Evolutionary conservation across 2,113 vertebrate species (phyloP).

Genomic region (Solenodon paradoxus): DNA sequence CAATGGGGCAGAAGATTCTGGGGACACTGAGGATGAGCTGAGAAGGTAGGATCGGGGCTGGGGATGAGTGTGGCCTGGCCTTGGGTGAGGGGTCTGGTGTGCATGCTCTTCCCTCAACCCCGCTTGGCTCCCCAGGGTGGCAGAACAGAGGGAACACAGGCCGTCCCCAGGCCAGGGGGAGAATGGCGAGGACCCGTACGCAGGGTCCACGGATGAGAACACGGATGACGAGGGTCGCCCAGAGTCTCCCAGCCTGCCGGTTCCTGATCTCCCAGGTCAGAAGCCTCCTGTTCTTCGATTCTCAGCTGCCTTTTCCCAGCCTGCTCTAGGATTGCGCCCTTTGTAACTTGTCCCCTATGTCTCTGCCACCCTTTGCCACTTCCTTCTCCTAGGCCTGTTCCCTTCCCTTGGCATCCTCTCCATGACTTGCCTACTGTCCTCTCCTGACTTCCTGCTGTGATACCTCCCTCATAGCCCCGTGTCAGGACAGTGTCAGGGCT

Average conservation of each 20-base stretch:
- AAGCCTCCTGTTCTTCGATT: neutral
- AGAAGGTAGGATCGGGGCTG: conserved; percentile 82
- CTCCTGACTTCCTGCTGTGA: neutral
- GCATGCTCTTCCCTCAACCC: too few species aligned
- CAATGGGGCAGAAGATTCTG: conserved; percentile 82
- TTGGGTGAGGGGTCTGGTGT: neutral
- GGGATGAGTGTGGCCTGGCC: fast-evolving
- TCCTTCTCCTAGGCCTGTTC: neutral
- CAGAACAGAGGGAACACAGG: conserved; percentile 76
- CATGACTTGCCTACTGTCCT: neutral
- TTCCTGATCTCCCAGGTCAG: conserved; percentile 89
- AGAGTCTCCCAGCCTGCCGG: conserved; percentile 81
- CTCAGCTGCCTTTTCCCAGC: neutral
- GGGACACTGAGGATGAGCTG: conserved; percentile 92
- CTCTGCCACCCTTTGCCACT: neutral
- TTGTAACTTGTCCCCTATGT: neutral
- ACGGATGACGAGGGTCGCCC: conserved; percentile 85
- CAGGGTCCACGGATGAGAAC: conserved; percentile 92
- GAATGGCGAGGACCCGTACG: conserved; percentile 85
- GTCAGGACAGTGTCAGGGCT: neutral
- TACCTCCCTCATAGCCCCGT: neutral
- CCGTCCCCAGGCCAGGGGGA: neutral
- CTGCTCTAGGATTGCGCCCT: neutral
- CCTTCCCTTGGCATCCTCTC: neutral
- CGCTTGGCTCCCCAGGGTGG: conserved; percentile 78